phyloP scores from a whole-genome alignment of 2,113 vertebrate genomes.

The Varanus komodoensis region DNA sequence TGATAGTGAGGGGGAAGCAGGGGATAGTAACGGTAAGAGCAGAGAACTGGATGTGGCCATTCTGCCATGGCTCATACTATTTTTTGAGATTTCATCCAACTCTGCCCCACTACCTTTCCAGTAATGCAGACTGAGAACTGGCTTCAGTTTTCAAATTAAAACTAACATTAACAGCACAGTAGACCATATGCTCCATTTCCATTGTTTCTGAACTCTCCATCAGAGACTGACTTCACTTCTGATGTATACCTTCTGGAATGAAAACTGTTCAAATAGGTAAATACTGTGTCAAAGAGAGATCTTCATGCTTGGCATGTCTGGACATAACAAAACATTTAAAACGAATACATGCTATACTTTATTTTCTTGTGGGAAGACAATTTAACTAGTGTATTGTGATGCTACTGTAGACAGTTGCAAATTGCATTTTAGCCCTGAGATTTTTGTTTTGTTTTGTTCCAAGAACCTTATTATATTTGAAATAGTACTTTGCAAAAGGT shows the following conservation, averaged over 20 bases:
- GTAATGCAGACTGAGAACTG: neutral
- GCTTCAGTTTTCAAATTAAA: neutral
- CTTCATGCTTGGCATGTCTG: slow-evolving; percentile 7
- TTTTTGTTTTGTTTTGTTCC: slow-evolving; percentile 10
- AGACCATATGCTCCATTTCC: neutral
- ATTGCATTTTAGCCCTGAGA: slow-evolving; percentile 1
- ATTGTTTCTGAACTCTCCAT: neutral
- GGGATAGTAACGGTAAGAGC: neutral
- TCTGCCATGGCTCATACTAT: neutral
- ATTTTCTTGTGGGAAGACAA: neutral
- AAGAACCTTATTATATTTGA: neutral
- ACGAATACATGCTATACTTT: neutral
- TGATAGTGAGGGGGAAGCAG: neutral
- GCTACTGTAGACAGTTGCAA: neutral
- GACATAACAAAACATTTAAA: slow-evolving; percentile 1
- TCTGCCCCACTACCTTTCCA: neutral
- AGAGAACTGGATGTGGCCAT: neutral
- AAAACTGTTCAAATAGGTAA: neutral
- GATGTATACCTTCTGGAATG: slow-evolving; percentile 25
- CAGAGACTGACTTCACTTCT: slow-evolving; percentile 22
- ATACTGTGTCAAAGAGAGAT: slow-evolving; percentile 26
- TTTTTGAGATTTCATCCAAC: neutral
- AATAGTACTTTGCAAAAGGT: slow-evolving; percentile 17
- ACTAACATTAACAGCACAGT: neutral
- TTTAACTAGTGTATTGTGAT: neutral